phyloP scores from a whole-genome alignment of 2,797 vertebrate species.

The Fratercula arctica region DNA sequence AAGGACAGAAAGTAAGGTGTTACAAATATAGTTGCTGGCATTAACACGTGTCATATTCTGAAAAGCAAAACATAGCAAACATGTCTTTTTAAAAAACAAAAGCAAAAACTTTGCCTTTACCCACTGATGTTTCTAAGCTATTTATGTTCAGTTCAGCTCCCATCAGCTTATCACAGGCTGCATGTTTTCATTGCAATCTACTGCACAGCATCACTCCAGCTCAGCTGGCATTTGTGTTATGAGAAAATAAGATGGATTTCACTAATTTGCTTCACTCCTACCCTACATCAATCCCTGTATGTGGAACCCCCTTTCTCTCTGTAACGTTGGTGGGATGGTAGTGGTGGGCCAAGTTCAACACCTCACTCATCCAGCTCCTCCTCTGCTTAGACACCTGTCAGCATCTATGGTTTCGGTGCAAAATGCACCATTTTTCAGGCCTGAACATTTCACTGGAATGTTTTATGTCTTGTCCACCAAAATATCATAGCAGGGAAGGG shows the following conservation, averaged over 20 bases:
- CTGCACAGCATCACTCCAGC: slow-evolving; percentile 46
- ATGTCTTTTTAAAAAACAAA: slow-evolving; percentile 16
- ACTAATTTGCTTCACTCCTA: slow-evolving; percentile 9
- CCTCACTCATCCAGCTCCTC: neutral
- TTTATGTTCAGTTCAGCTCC: slow-evolving; percentile 50
- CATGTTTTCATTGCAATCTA: slow-evolving; percentile 56
- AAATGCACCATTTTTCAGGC: neutral
- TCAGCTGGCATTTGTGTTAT: slow-evolving; percentile 35
- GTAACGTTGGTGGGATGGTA: neutral
- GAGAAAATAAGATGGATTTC: slow-evolving; percentile 36
- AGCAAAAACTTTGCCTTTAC: slow-evolving; percentile 29
- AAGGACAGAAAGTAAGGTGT: slow-evolving; percentile 18
- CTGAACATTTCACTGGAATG: neutral
- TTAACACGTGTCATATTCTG: slow-evolving; percentile 2
- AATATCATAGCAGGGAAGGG: neutral
- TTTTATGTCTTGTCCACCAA: neutral
- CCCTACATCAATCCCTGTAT: neutral
- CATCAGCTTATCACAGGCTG: slow-evolving; percentile 52
- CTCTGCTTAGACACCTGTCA: neutral
- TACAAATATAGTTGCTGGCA: slow-evolving; percentile 26
- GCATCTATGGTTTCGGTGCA: neutral
- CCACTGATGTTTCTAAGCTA: slow-evolving; percentile 27
- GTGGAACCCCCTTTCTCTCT: neutral
- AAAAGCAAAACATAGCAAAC: slow-evolving; percentile 44
- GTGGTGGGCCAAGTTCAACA: neutral